A percentile compares a stretch with the other conserved stretches of the same genome.
Evolutionary conservation across 1,140 invertebrate genomes (phyloP).

Genomic region (Steinernema khuongi): DNA sequence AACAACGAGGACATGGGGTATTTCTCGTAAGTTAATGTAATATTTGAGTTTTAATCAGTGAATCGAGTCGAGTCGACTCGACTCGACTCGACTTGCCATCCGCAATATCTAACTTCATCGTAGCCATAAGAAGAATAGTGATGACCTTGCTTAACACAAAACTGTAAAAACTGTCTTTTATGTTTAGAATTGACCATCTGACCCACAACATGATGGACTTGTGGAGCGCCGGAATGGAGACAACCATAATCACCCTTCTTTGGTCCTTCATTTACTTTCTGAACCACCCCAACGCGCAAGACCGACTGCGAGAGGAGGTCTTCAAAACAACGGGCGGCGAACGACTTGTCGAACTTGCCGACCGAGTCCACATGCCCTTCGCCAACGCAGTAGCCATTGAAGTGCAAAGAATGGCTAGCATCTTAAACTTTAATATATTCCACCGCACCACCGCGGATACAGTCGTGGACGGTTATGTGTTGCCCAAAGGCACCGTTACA

Average conservation of each 20-base stretch:
- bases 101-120: too few species aligned
- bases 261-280: slow-evolving; percentile 28
- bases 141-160: not conserved
- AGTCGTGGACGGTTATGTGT: not conserved
- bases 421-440: not conserved
- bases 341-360: slow-evolving; percentile 59
- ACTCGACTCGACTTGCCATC: too few species aligned
- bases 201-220: slow-evolving; percentile 20
- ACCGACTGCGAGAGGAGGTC: not conserved
- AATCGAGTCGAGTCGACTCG: too few species aligned
- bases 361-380: slow-evolving; percentile 59
- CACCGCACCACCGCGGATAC: not conserved
- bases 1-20: not conserved
- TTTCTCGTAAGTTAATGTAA: not conserved
- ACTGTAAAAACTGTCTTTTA: not conserved
- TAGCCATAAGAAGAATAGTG: too few species aligned
- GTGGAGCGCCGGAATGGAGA: slow-evolving; percentile 40
- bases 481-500: not conserved
- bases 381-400: slow-evolving; percentile 30
- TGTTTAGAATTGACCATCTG: slow-evolving; percentile 22
- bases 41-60: not conserved
- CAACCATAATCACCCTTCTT: slow-evolving; percentile 43
- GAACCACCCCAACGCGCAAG: slow-evolving; percentile 23
- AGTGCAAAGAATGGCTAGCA: not conserved
- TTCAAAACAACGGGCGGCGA: not conserved